Conservation (phyloP, 2,113 vertebrate species). For the Oncorhynchus masou region DNA sequence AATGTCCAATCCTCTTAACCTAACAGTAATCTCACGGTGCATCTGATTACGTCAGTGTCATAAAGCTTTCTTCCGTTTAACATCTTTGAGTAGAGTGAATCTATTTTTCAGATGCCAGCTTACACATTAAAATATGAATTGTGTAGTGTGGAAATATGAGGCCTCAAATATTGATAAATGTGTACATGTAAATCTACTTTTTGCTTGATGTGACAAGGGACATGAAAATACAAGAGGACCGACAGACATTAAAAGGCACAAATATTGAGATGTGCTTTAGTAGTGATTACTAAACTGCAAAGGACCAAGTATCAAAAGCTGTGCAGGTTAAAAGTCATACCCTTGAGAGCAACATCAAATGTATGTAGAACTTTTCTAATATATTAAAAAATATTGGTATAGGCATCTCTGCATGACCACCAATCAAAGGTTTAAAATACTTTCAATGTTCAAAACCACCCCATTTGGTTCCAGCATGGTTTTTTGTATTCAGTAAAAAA, state of each 20-base stretch:
- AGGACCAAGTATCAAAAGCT: constrained; percentile 42
- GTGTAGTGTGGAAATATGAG: not conserved
- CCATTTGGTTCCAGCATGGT: constrained; percentile 39
- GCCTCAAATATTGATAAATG: too few species aligned
- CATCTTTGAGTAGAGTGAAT: not conserved
- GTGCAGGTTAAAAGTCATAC: constrained; percentile 17
- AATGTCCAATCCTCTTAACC: too few species aligned
- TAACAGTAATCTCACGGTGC: too few species aligned
- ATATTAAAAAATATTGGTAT: not conserved
- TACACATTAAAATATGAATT: not conserved
- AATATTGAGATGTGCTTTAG: not conserved
- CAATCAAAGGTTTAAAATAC: not conserved
- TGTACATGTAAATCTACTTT: too few species aligned
- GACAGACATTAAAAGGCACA: not conserved
- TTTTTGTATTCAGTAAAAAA: constrained; percentile 29
- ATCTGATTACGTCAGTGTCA: not conserved
- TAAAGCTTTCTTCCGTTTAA: not conserved
- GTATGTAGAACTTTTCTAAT: constrained; percentile 18
- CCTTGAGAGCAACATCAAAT: constrained; percentile 3
- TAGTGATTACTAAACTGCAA: constrained; percentile 22
- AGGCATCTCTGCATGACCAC: not conserved
- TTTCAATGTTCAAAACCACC: not conserved
- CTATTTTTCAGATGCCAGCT: not conserved
- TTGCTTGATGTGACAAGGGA: too few species aligned
- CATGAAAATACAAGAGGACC: not conserved